These are phyloP conservation scores for Chiloscyllium plagiosum DNA, from an alignment of 2,113 vertebrate genomes.

Conservation along the genomic window DNA sequence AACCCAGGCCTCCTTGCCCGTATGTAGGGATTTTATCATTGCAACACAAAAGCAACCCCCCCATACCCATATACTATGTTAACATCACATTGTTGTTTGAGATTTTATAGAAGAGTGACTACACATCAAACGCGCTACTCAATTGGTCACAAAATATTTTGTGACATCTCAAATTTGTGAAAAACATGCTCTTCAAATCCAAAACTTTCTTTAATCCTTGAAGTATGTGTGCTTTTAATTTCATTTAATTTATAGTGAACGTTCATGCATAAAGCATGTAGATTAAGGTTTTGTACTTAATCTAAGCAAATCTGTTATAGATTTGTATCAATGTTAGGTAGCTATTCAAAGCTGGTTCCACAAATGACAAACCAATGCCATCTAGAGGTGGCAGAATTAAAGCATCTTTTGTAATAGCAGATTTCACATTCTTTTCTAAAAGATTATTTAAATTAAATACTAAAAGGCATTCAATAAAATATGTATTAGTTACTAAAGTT, in stretches of 20 bases:
- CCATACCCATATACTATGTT: too few species aligned
- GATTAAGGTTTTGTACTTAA: neutral
- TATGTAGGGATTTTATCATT: too few species aligned
- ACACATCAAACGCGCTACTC: neutral
- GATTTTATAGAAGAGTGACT: neutral
- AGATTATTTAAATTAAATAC: neutral
- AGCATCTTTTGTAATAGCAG: neutral
- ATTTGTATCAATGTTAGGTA: neutral
- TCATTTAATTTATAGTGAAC: neutral
- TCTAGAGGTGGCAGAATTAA: neutral
- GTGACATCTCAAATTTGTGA: neutral
- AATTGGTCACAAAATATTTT: neutral
- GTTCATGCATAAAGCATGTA: neutral
- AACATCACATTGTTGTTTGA: neutral
- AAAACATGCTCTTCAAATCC: neutral
- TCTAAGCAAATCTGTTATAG: neutral
- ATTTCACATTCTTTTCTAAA: neutral
- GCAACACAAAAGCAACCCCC: too few species aligned
- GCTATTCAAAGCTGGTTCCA: neutral
- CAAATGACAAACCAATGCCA: conserved; percentile 4
- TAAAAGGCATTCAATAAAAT: neutral
- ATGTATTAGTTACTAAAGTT: neutral
- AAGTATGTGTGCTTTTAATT: neutral
- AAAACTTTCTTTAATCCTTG: neutral
- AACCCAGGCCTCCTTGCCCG: too few species aligned